Conservation (phyloP, 2,797 vertebrate genomes). For the Poecilia picta region DNA sequence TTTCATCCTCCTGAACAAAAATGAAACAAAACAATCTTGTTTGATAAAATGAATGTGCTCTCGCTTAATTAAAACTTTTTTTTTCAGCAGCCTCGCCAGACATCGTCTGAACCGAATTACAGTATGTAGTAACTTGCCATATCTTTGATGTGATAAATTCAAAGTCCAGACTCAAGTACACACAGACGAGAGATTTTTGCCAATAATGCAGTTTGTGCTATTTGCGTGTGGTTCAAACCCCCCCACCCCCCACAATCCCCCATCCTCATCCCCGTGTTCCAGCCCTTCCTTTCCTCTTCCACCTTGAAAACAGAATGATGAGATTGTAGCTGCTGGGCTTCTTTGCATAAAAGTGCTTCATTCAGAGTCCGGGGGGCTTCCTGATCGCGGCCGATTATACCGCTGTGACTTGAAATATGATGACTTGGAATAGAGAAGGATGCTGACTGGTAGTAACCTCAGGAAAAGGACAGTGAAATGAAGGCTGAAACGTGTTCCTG, state of each 20-base stretch:
- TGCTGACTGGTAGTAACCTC: constrained; percentile 84
- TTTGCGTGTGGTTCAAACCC: background rate
- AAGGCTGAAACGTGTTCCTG: constrained; percentile 44
- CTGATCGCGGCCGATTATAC: constrained; percentile 77
- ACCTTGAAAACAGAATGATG: constrained; percentile 62
- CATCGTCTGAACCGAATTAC: constrained; percentile 80
- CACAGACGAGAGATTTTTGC: constrained; percentile 69
- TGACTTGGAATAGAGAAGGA: constrained; percentile 78
- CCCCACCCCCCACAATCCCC: background rate
- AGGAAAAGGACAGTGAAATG: constrained; percentile 74
- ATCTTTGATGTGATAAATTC: constrained; percentile 82
- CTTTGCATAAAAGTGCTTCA: constrained; percentile 79
- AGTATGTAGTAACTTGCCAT: constrained; percentile 80
- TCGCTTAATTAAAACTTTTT: constrained; percentile 80
- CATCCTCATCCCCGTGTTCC: too few species aligned
- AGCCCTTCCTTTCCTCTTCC: background rate
- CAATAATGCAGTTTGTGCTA: constrained; percentile 56
- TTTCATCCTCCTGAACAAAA: constrained; percentile 74
- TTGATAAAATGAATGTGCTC: constrained; percentile 80
- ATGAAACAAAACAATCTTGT: constrained; percentile 67
- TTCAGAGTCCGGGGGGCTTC: constrained; percentile 77
- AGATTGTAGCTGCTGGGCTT: constrained; percentile 76
- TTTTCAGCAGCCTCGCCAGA: constrained; percentile 81
- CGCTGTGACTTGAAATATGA: constrained; percentile 80
- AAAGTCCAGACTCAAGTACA: constrained; percentile 72